Percentiles rank a stretch among this genome's conserved stretches.
Evolutionary conservation across 2,113 vertebrate genomes (phyloP).

Genomic region (Jacana jacana): DNA sequence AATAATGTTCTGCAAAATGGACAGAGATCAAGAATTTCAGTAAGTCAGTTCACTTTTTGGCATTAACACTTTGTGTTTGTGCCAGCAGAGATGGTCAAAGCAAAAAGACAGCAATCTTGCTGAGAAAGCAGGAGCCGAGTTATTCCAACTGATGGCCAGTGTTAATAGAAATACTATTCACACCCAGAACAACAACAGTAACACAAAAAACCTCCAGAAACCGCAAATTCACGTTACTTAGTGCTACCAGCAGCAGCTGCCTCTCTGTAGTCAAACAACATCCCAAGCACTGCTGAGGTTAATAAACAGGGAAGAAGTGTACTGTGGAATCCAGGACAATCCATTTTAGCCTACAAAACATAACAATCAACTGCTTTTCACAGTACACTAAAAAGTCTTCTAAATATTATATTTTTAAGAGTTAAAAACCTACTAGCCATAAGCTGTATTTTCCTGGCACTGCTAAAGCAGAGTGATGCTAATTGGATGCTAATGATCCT

Average conservation of each 20-base stretch:
- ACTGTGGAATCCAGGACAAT: not conserved
- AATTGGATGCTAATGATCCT: not conserved
- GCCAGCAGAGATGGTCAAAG: not conserved
- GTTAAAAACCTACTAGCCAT: not conserved
- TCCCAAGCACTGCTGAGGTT: not conserved
- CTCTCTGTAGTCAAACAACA: not conserved
- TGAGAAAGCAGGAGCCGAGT: not conserved
- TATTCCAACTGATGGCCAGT: not conserved
- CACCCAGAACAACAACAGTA: not conserved
- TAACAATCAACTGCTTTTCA: not conserved
- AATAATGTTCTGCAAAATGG: slow-evolving; percentile 5
- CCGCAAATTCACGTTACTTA: not conserved
- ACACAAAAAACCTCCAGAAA: not conserved
- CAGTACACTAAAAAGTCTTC: not conserved
- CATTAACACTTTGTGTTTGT: not conserved
- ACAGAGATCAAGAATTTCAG: slow-evolving; percentile 19
- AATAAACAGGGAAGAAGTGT: not conserved
- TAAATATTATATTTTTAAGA: not conserved
- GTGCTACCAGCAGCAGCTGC: not conserved
- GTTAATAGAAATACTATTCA: not conserved
- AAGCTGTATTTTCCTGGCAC: not conserved
- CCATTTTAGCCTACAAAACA: not conserved
- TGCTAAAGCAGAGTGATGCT: not conserved
- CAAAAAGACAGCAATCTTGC: not conserved
- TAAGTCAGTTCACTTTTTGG: not conserved